These are phyloP conservation scores for Noctuana brunneofusca DNA, from an alignment of 2,888 invertebrate species.

Conservation along the genomic window DNA sequence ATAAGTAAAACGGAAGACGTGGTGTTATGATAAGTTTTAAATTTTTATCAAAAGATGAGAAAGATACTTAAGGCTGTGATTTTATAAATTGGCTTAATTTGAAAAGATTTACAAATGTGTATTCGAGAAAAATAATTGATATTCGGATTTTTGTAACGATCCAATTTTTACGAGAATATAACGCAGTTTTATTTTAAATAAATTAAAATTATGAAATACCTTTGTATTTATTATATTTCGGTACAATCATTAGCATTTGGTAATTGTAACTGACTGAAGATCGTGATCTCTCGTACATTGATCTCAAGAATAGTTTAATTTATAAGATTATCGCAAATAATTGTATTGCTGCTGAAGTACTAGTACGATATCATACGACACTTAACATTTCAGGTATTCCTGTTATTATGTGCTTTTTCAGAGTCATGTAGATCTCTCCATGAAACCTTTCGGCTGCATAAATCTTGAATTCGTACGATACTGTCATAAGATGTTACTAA, in stretches of 20 bases:
- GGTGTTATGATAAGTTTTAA: background rate
- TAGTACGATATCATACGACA: background rate
- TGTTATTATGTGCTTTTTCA: background rate
- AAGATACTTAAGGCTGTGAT: background rate
- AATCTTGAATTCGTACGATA: background rate
- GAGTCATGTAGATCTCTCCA: background rate
- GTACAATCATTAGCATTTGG: constrained; percentile 18
- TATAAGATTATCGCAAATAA: constrained; percentile 33
- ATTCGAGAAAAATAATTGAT: background rate
- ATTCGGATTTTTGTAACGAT: background rate
- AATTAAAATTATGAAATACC: too few species aligned
- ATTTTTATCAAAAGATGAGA: background rate
- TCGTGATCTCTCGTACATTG: constrained; percentile 73
- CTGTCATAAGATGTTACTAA: too few species aligned
- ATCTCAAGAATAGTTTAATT: constrained; percentile 68
- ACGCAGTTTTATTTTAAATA: background rate
- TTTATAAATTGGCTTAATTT: background rate
- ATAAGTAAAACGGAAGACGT: background rate
- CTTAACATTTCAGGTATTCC: background rate
- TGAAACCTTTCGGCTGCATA: background rate
- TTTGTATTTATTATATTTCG: constrained; percentile 9
- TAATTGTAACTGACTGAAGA: constrained; percentile 61
- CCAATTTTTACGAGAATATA: background rate
- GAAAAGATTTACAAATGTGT: background rate
- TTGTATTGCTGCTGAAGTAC: constrained; percentile 1